These are phyloP conservation scores for Drosophila buzzatii DNA, from an alignment of 2,888 invertebrate genomes.

Conservation along the genomic window DNA sequence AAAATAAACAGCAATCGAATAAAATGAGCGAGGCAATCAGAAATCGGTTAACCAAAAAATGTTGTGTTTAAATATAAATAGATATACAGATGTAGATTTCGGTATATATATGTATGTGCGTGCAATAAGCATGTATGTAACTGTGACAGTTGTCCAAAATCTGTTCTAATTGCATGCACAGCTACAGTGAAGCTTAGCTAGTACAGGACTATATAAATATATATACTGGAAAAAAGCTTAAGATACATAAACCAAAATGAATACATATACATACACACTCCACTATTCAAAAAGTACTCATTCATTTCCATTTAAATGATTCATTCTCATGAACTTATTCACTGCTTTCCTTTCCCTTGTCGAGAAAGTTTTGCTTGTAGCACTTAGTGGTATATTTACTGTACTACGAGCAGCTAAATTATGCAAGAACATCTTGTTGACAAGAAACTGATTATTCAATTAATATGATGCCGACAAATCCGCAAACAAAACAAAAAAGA, in stretches of 20 bases:
- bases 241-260: too few species aligned
- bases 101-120: slow-evolving; percentile 8
- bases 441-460: slow-evolving; percentile 75
- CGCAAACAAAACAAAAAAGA: slow-evolving; percentile 12
- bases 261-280: too few species aligned
- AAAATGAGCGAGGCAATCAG: slow-evolving; percentile 36
- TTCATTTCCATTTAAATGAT: background rate
- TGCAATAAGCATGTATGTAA: slow-evolving; percentile 21
- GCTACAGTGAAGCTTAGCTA: slow-evolving; percentile 30
- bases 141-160: slow-evolving; percentile 67
- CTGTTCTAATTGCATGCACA: slow-evolving; percentile 53
- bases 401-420: slow-evolving; percentile 34
- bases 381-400: slow-evolving; percentile 28
- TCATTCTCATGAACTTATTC: background rate
- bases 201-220: background rate
- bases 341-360: background rate
- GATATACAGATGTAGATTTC: slow-evolving; percentile 3
- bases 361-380: background rate
- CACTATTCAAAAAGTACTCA: too few species aligned
- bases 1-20: slow-evolving; percentile 13
- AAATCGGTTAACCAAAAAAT: slow-evolving; percentile 43
- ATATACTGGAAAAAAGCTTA: too few species aligned
- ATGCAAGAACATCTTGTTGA: slow-evolving; percentile 69
- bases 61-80: slow-evolving; percentile 19
- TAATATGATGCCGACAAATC: slow-evolving; percentile 54